Evolutionary conservation across 23 tunicate genomes (phyloP).

Genomic region (Clavelina lepadiformis): DNA sequence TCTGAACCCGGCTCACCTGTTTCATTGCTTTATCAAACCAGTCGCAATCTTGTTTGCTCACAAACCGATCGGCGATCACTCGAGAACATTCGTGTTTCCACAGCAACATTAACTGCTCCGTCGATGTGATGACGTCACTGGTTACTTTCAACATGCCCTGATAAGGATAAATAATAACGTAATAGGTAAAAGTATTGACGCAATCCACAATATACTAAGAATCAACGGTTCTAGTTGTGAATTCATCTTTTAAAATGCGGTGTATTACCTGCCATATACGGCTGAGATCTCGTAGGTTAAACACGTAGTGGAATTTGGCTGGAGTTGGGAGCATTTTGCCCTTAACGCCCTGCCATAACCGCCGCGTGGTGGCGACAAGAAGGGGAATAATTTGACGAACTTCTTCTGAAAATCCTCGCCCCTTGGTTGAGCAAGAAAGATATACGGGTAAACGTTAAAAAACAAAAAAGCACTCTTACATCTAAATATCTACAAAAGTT

Average conservation of each 20-base stretch:
- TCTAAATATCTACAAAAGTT: too few relatives aligned
- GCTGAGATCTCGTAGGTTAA: slow-evolving; percentile 86
- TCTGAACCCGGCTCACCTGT: slow-evolving; percentile 19
- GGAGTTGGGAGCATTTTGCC: slow-evolving; percentile 98
- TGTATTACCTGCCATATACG: slow-evolving; percentile 92
- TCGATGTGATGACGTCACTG: slow-evolving; percentile 31
- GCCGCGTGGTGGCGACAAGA: slow-evolving; percentile 68
- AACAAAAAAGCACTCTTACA: too few relatives aligned
- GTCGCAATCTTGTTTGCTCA: slow-evolving; percentile 61
- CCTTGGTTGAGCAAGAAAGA: too few relatives aligned
- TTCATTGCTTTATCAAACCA: slow-evolving; percentile 90
- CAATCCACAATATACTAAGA: too few relatives aligned
- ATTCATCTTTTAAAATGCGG: neutral
- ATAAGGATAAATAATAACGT: neutral
- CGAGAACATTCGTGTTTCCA: slow-evolving; percentile 96
- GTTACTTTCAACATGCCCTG: slow-evolving; percentile 76
- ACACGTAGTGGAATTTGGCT: slow-evolving; percentile 95
- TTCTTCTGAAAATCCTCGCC: slow-evolving; percentile 33
- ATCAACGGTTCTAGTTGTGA: too few relatives aligned
- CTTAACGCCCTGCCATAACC: slow-evolving; percentile 85
- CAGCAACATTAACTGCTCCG: slow-evolving; percentile 45
- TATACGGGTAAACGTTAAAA: too few relatives aligned
- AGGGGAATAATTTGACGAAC: slow-evolving; percentile 32
- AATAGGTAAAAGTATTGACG: too few relatives aligned
- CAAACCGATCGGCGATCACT: slow-evolving; percentile 94